Evolutionary conservation across 1,140 invertebrate species (phyloP).

Genomic region (Bombus breviceps): DNA sequence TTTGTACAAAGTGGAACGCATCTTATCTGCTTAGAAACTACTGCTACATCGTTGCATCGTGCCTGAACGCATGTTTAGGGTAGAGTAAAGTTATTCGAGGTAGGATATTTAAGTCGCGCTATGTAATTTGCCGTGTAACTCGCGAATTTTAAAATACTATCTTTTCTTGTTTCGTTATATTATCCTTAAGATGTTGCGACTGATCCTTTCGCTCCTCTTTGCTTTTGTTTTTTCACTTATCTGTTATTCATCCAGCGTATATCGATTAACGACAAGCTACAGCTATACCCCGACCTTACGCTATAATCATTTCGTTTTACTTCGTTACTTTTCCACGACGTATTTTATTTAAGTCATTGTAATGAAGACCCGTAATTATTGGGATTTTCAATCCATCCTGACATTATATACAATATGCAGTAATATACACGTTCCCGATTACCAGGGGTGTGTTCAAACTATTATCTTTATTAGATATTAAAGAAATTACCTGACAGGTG

Average conservation of each 20-base stretch:
- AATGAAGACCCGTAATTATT: not conserved
- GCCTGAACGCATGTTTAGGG: not conserved
- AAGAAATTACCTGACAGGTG: slow-evolving; percentile 6
- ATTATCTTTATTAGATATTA: slow-evolving; percentile 17
- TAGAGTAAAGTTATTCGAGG: too few species aligned
- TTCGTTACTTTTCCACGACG: not conserved
- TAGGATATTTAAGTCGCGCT: not conserved
- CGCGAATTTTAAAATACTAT: not conserved
- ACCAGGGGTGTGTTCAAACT: not conserved
- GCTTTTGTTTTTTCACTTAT: not conserved
- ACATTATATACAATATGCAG: too few species aligned
- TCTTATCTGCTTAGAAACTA: slow-evolving; percentile 21
- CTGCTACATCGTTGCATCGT: not conserved
- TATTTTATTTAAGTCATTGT: not conserved
- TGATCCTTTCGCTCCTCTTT: not conserved
- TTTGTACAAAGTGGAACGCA: slow-evolving; percentile 23
- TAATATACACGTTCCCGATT: not conserved
- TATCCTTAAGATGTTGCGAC: not conserved
- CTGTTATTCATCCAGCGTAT: not conserved
- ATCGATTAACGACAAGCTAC: not conserved
- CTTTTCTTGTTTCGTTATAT: not conserved
- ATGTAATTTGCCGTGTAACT: not conserved
- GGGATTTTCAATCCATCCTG: not conserved
- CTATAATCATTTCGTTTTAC: not conserved
- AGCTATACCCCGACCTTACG: not conserved